These are phyloP conservation scores for Casuarius casuarius DNA, from an alignment of 2,113 vertebrate genomes.

Conservation along the genomic window DNA sequence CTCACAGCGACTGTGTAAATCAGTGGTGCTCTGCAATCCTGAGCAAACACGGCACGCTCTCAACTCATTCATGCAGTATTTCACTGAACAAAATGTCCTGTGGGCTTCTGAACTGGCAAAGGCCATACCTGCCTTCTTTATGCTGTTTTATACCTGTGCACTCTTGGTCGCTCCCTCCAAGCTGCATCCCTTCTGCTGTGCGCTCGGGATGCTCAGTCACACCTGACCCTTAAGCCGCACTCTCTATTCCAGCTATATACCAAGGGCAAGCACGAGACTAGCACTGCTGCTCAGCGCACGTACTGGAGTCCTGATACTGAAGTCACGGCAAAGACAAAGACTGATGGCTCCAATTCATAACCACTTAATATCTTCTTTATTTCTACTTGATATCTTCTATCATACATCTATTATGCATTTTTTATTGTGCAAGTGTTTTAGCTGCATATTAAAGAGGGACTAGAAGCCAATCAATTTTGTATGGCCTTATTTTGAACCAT, in stretches of 20 bases:
- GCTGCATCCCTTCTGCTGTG: accelerated
- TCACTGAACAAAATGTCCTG: neutral
- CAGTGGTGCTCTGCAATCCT: accelerated
- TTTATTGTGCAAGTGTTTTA: neutral
- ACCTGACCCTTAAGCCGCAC: neutral
- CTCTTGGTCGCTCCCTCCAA: neutral
- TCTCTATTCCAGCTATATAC: neutral
- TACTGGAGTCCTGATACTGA: neutral
- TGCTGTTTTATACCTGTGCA: accelerated
- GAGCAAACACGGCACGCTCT: neutral
- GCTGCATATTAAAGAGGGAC: neutral
- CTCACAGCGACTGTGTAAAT: neutral
- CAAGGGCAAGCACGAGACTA: neutral
- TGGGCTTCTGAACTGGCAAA: neutral
- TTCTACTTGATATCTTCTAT: accelerated
- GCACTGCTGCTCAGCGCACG: accelerated
- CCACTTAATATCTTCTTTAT: neutral
- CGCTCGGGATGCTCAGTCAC: too few relatives aligned
- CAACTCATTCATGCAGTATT: neutral
- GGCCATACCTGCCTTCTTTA: accelerated
- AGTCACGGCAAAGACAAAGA: accelerated
- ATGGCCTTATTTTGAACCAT: neutral
- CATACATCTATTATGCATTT: neutral
- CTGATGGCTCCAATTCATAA: neutral
- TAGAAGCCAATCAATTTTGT: accelerated